Percentiles rank a stretch among this genome's conserved stretches.
Conservation (phyloP, 2,797 vertebrate species). For the Scyliorhinus canicula region DNA sequence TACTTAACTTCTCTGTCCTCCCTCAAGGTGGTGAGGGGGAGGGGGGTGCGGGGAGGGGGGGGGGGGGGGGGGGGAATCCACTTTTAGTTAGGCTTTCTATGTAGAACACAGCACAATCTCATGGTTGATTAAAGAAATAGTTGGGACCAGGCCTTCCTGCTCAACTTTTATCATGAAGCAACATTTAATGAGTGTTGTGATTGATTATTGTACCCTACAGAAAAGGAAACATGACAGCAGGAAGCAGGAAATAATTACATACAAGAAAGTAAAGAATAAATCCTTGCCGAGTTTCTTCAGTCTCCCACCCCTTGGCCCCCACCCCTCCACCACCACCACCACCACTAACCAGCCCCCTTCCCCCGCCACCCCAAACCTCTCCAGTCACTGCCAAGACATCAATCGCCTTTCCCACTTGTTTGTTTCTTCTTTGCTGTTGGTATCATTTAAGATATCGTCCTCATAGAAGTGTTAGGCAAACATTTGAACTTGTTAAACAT, state of each 20-base stretch:
- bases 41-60: not conserved
- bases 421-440: not conserved
- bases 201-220: constrained; percentile 3
- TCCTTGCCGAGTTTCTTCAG: not conserved
- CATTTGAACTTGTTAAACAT: not conserved
- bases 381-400: not conserved
- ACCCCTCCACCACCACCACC: not conserved
- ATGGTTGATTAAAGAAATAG: not conserved
- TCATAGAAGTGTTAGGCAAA: not conserved
- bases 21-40: not conserved
- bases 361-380: not conserved
- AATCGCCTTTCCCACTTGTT: not conserved
- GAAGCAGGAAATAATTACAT: constrained; percentile 1
- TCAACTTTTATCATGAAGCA: not conserved
- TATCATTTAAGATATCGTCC: not conserved
- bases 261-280: not conserved
- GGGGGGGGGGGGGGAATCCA: not conserved
- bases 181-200: not conserved
- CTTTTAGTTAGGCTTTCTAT: too few relatives aligned
- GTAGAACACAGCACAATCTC: too few relatives aligned
- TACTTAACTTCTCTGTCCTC: not conserved
- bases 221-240: not conserved
- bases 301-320: not conserved
- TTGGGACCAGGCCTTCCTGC: not conserved
- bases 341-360: too few relatives aligned